Evolutionary conservation across 2,888 invertebrate genomes (phyloP).

Genomic region (Rhagonycha fulva): DNA sequence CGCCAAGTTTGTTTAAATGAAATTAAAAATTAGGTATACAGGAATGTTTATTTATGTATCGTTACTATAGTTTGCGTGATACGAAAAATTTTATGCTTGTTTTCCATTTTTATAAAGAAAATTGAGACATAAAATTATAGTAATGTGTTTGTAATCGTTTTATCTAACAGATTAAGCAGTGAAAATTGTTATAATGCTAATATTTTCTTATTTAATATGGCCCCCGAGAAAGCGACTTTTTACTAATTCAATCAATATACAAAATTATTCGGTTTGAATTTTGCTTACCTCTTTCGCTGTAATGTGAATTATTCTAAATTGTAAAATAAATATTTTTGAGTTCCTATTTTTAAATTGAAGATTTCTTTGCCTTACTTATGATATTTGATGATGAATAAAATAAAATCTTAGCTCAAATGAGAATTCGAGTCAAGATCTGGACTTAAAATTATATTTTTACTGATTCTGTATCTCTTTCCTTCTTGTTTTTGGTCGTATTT

Average conservation of each 20-base stretch:
- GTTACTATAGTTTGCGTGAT: background rate
- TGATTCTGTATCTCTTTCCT: too few relatives aligned
- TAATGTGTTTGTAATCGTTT: background rate
- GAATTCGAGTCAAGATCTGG: too few relatives aligned
- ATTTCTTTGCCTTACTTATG: too few relatives aligned
- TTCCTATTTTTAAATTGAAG: too few relatives aligned
- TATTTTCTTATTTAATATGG: background rate
- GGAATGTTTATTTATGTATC: background rate
- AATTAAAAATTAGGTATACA: background rate
- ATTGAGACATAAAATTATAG: background rate
- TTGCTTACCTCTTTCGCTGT: background rate
- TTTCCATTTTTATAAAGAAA: background rate
- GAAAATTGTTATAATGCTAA: background rate
- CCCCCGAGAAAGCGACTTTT: background rate
- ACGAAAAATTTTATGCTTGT: background rate
- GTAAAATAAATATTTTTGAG: too few relatives aligned
- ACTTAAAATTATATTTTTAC: too few relatives aligned
- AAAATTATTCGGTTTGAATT: background rate
- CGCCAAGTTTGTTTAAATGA: background rate
- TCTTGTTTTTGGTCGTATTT: too few relatives aligned
- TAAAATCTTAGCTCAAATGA: too few relatives aligned
- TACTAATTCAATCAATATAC: background rate
- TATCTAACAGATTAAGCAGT: background rate
- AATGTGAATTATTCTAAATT: too few relatives aligned
- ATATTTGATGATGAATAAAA: too few relatives aligned